Base-by-base conservation (phyloP, 2,113 vertebrate genomes). In the Climacteris rufus region DNA sequence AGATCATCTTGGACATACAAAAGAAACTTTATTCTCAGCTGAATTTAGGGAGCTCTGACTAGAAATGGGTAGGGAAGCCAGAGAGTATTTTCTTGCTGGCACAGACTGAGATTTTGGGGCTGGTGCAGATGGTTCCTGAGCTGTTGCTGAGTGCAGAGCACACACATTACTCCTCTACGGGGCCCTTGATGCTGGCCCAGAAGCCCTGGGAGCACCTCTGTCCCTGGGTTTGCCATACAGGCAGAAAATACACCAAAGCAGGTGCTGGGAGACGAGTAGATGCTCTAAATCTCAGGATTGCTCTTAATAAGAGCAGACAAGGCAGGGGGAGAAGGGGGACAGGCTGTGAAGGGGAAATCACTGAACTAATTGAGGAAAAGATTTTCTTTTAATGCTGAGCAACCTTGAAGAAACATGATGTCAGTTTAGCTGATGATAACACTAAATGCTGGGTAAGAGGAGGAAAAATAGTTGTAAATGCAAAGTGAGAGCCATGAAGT, bases 301-400 rank as follows among this genome's bases (percentile, higher is more conserved):
- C 10, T 44, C 33, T 33, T 77, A 66, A 45, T 86, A 63, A 50
- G 9, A 83, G 60, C 35, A 89, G 76, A 42, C 25, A 71, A 47
- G 7, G 7, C 0, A 3, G 49, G 27, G 20, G 22, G 63, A 28
- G 9, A 4, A 8, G 37, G 5, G 20, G 9, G 15, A n/a, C 25
- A 72, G n/a, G 10, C n/a, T 69, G 68, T 37, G 42, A 92, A 83
- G 40, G 40, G 52, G 83, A 92, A 93, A 85, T 83, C 84, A 23
- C 22, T 37, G 37, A 63, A 37, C 40, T 87, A 86, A 80, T 10
- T 81, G 84, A 61, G 77, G 65, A 69, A 80, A 94, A 90, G 8
- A 64, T 72, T 83, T 91, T 35, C 60, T 94, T 79, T 94, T 93
- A 84, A 70, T 77, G 68, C 65, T 83, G 74, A 83, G 80, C 45